Percentiles rank a stretch among this genome's conserved stretches.
phyloP scores from a whole-genome alignment of 2,113 vertebrate species.

The Gulo gulo region DNA sequence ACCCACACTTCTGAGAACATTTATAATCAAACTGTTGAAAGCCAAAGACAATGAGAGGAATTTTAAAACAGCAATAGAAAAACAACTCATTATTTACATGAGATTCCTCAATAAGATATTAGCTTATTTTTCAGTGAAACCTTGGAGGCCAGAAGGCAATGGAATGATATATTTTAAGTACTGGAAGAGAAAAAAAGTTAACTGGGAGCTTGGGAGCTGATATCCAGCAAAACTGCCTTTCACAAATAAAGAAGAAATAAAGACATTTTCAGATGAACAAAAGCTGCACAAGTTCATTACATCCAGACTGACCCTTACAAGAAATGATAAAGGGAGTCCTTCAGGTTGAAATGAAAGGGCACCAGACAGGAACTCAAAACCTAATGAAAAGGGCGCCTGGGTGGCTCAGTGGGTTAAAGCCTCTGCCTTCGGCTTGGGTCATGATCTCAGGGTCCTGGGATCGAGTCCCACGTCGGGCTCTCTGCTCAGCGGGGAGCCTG shows the following conservation, averaged over 20 bases:
- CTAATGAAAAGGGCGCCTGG: neutral
- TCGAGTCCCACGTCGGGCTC: no score
- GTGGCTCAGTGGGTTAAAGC: no score
- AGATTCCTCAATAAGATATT: neutral
- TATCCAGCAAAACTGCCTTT: neutral
- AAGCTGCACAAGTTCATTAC: neutral
- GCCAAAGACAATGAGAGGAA: neutral
- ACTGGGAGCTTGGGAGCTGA: neutral
- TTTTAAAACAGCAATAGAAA: neutral
- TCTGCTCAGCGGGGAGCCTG: no score
- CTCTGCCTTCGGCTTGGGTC: no score
- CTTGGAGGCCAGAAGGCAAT: neutral
- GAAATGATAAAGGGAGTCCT: neutral
- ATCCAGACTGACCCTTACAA: neutral
- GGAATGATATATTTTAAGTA: neutral
- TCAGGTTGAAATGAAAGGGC: neutral
- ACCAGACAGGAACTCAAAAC: neutral
- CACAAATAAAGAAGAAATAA: neutral
- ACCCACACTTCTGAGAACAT: neutral
- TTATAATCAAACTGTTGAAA: neutral
- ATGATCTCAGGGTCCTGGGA: no score
- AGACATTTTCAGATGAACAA: neutral
- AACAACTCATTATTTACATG: neutral
- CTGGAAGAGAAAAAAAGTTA: neutral
- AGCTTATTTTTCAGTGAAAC: neutral